Evolutionary conservation across 2,113 vertebrate genomes (phyloP).

Genomic region (Rissa tridactyla): DNA sequence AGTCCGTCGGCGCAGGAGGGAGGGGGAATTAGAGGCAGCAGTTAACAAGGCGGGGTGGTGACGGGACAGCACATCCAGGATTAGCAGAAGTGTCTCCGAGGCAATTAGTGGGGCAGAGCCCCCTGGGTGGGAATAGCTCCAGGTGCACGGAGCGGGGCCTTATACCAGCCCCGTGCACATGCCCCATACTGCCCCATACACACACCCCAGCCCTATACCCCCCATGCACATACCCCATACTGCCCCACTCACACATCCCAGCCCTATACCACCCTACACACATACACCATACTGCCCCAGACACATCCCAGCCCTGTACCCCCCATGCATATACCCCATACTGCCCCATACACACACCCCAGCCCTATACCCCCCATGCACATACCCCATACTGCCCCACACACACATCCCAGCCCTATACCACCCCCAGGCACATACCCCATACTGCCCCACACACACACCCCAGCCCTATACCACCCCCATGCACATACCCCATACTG

Average conservation of each 20-base stretch:
- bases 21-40: fast-evolving
- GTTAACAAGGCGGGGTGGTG: not conserved
- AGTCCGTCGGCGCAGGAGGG: not conserved
- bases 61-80: not conserved
- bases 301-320: too few species aligned
- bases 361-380: not conserved
- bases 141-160: not conserved
- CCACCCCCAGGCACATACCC: too few species aligned
- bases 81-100: not conserved
- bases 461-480: too few species aligned
- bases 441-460: too few species aligned
- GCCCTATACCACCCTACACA: too few species aligned
- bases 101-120: not conserved
- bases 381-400: too few species aligned
- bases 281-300: too few species aligned
- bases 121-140: fast-evolving
- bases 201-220: not conserved
- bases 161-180: fast-evolving
- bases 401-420: too few species aligned
- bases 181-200: too few species aligned
- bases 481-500: too few species aligned
- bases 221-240: not conserved
- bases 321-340: too few species aligned
- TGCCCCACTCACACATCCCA: not conserved
- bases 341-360: too few species aligned